Evolutionary conservation across 1,140 invertebrate genomes (phyloP), one percentile per base, ranked within the genome.

Genomic region (Neodiprion pinetum): DNA sequence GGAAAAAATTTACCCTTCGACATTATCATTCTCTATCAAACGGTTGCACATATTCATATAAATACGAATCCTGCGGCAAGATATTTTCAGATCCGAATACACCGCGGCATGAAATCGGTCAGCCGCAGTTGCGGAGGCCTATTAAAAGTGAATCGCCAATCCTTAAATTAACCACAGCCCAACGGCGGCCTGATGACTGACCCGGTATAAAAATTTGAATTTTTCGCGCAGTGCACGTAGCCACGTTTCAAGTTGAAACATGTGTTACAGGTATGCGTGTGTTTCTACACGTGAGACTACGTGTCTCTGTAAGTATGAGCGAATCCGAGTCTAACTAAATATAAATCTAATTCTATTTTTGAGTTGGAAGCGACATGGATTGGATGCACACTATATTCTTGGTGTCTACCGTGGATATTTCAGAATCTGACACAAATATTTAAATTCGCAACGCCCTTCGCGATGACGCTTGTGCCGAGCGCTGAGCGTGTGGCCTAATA

Each of bases 331-430:
- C 5, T 61, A 61, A 72, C 81, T 87, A 88, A 88, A 83, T 85
- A 83, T 89, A 88, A 79, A 67, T 69, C 72, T 72, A 84, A 84
- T 83, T 86, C 87, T 88, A 88, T 87, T 87, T 87, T 81, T 81
- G 53, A 61, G 9, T 17, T 17, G 53, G 53, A 14, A 61, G 11
- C 53, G 53, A 17, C 53, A 17, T 61, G 53, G 53, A 61, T 61
- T 61, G 11, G 53, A 61, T 61, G 8, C 53, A 61, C 53, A 61
- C 53, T 77, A 80, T 77, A 77, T 84, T 84, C 78, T 74, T 78
- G 78, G 82, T 83, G 78, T 77, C 73, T 78, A 72, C 75, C 67
- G 73, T 77, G 66, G 77, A 78, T 84, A 85, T 82, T 85, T 84
- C 76, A 69, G 77, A 82, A 75, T 80, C 73, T 80, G 82, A 83